Conservation (phyloP, 2,113 vertebrate genomes). For the Clarias gariepinus region DNA sequence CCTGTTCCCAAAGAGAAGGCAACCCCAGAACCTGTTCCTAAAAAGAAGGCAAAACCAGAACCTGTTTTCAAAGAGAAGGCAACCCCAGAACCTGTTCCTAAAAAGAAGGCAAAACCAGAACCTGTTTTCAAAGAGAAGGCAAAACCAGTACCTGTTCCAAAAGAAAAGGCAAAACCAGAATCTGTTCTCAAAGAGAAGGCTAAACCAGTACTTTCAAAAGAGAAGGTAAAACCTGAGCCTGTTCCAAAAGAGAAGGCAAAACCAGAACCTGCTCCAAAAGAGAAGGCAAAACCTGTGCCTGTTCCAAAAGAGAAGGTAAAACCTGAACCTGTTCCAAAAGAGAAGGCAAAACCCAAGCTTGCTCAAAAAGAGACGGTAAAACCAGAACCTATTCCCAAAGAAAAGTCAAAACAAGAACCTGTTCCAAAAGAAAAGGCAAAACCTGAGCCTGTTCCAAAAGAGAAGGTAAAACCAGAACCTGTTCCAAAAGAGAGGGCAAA, state of each 20-base stretch:
- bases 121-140: slow-evolving; percentile 40
- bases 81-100: background rate
- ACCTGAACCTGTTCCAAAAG: background rate
- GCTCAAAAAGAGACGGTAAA: slow-evolving; percentile 35
- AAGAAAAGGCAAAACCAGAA: background rate
- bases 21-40: slow-evolving; percentile 24
- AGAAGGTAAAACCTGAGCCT: background rate
- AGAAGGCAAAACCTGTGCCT: slow-evolving; percentile 3
- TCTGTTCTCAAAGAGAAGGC: background rate
- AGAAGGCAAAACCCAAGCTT: background rate
- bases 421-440: slow-evolving; percentile 10
- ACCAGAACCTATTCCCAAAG: slow-evolving; percentile 29
- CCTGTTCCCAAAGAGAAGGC: slow-evolving; percentile 17
- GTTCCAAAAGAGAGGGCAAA: slow-evolving; percentile 20
- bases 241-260: background rate
- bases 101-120: slow-evolving; percentile 13
- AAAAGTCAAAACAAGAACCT: background rate
- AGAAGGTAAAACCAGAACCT: slow-evolving; percentile 4
- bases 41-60: background rate
- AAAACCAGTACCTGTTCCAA: background rate
- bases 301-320: background rate
- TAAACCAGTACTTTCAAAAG: background rate
- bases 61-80: background rate
- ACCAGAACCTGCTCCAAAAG: slow-evolving; percentile 32
- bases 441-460: background rate